These are phyloP conservation scores for Machimus rusticus DNA, from an alignment of 2,888 invertebrate genomes.

Conservation along the genomic window DNA sequence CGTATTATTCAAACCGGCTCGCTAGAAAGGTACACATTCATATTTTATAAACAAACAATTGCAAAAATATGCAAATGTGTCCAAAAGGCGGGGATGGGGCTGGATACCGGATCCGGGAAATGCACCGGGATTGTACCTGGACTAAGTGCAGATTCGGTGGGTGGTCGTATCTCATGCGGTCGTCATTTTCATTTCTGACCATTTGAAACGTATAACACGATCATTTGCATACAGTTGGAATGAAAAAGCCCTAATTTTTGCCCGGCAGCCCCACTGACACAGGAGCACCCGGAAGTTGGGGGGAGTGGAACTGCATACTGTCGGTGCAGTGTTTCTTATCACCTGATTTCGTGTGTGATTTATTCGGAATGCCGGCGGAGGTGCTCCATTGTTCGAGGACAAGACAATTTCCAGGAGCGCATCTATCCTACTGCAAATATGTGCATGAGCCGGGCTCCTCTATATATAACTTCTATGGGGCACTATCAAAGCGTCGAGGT, in stretches of 20 bases:
- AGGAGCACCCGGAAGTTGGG: not conserved
- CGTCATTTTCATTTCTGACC: conserved; percentile 11
- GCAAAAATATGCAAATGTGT: conserved; percentile 38
- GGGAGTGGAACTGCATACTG: not conserved
- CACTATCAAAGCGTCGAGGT: not conserved
- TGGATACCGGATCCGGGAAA: not conserved
- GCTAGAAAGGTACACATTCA: conserved; percentile 24
- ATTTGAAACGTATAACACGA: not conserved
- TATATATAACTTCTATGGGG: not conserved
- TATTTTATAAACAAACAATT: conserved; percentile 41
- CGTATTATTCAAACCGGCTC: not conserved
- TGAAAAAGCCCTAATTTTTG: not conserved
- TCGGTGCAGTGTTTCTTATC: not conserved
- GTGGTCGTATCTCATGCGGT: not conserved
- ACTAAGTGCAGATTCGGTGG: not conserved
- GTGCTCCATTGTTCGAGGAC: not conserved
- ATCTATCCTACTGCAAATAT: not conserved
- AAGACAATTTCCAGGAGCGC: not conserved
- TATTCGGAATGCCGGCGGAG: not conserved
- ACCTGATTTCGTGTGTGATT: conserved; percentile 1
- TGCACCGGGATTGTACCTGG: not conserved
- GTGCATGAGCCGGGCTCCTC: not conserved
- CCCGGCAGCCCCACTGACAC: not conserved
- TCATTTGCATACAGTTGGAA: not conserved
- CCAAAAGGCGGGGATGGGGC: not conserved